Percentiles rank a stretch among this genome's conserved stretches.
These are phyloP conservation scores for Odocoileus virginianus DNA, from an alignment of 2,113 vertebrate genomes.

Conservation along the genomic window DNA sequence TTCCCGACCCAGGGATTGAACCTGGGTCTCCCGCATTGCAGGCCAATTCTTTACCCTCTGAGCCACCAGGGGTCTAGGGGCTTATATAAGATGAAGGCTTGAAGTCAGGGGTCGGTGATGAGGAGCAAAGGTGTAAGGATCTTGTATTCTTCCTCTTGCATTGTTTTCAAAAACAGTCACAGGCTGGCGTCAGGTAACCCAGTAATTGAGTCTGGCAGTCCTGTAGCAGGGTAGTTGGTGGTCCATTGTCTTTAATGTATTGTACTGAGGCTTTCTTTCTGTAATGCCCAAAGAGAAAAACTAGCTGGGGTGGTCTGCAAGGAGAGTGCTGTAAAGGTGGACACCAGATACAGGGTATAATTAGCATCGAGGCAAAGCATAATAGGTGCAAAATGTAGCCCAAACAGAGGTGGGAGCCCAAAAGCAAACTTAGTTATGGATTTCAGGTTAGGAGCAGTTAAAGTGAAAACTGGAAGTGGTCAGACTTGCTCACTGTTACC, in stretches of 20 bases:
- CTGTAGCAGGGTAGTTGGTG: neutral
- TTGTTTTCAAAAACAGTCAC: neutral
- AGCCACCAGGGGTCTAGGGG: neutral
- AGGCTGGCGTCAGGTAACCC: neutral
- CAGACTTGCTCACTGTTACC: neutral
- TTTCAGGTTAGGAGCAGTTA: neutral
- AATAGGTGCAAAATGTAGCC: neutral
- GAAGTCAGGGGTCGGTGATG: neutral
- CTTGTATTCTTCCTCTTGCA: neutral
- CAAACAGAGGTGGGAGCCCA: neutral
- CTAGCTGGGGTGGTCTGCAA: neutral
- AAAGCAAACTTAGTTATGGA: neutral
- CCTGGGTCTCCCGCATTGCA: neutral
- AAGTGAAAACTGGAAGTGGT: neutral
- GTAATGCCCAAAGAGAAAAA: neutral
- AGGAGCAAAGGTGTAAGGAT: neutral
- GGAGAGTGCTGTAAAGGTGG: neutral
- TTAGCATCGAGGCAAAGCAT: neutral
- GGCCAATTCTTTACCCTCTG: neutral
- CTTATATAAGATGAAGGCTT: neutral
- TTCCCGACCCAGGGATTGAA: fast-evolving
- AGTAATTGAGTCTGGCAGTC: neutral
- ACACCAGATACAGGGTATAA: neutral
- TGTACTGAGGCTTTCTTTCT: neutral
- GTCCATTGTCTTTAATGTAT: neutral